Conservation (phyloP, 2,797 vertebrate genomes). For the Enteromius trimaculatus region DNA sequence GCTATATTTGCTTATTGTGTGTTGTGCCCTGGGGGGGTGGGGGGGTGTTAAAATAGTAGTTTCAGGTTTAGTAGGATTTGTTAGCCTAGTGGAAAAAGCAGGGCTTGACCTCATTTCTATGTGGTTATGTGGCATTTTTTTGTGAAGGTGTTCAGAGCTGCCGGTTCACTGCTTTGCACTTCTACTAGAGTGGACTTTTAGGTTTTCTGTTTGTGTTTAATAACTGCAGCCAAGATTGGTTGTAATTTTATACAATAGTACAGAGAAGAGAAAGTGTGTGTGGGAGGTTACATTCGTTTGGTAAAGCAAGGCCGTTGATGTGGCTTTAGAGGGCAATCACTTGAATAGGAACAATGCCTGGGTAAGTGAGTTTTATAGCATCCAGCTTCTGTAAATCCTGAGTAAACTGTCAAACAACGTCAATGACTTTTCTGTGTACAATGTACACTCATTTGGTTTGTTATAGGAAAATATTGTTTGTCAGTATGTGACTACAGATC, state of each 20-base stretch:
- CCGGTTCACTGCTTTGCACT: accelerated
- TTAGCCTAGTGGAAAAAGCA: neutral
- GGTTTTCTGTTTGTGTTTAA: neutral
- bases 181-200: neutral
- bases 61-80: neutral
- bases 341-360: no score
- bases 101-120: constrained; percentile 15
- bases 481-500: no score
- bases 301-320: neutral
- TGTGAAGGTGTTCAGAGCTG: neutral
- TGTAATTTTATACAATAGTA: neutral
- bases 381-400: no score
- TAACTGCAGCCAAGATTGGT: neutral
- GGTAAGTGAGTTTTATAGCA: no score
- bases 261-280: neutral
- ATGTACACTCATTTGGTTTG: no score
- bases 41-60: neutral
- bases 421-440: no score
- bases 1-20: neutral
- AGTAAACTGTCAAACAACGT: no score
- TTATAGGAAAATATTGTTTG: no score
- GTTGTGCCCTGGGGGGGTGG: neutral
- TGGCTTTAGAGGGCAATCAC: no score
- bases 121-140: neutral
- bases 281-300: neutral